Base-by-base conservation (phyloP, 2,797 vertebrate genomes). In the Phataginus tetradactyla region DNA sequence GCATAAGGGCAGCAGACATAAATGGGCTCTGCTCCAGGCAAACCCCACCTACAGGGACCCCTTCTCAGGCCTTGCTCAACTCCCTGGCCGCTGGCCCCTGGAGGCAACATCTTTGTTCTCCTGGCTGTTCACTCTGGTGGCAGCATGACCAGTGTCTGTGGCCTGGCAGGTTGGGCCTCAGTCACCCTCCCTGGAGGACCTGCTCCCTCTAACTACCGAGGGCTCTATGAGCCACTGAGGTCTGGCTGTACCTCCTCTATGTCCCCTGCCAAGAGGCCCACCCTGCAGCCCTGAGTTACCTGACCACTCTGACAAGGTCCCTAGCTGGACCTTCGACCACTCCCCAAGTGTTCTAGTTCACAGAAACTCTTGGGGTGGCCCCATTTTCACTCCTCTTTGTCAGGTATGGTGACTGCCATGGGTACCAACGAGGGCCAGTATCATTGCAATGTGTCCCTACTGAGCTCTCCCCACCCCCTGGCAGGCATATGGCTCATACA, bases 331-430 rank as follows among this genome's bases (percentile, higher is more conserved):
- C 23, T 77, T 37, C 45, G 78, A 71, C 42, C 49, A 14, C 63
- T 32, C 8, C 32, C 29, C 39, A 53, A 39, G 37, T 18, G 18
- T 34, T 64, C 45, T 55, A 5, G 39, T 74, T 20, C 37, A 63
- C 4, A 71, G 64, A 42, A 6, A 12, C 61, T 77, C 61, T 53
- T 1, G 45, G 23, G 17, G 12, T 63, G 72, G 61, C 39, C 14
- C n/a, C 92, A 2, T 53, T 89, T 89, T 94, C 37, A 68, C 37
- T 81, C 49, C 34, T 77, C 66, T 86, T 42, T 66, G 4, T 55
- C n/a, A 63, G 27, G 10, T 14, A 57, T 6, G 20, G 64, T 51
- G 80, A 23, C 39, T 75, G 66, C 37, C 21, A 4, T 32, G 74
- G 37, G 10, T 63, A 3, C 27, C 59, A 37, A 37, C 1, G 1